Conservation (phyloP, 2,888 invertebrate species). For the Ametastegia equiseti region DNA sequence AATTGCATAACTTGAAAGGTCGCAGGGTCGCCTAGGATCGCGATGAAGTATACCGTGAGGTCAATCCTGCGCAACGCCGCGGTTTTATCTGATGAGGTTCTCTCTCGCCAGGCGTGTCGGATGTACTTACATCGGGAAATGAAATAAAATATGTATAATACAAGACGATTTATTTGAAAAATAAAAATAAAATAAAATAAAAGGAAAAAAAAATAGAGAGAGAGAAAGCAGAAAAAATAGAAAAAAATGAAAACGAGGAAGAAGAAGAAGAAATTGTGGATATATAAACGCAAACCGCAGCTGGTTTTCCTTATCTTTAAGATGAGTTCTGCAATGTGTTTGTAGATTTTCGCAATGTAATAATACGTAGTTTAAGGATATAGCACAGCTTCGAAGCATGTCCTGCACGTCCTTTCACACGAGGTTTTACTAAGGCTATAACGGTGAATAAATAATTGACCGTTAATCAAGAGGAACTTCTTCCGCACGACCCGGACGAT, state of each 20-base stretch:
- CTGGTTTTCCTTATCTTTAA: background rate
- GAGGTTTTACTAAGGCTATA: conserved; percentile 12
- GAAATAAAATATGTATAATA: background rate
- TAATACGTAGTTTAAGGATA: too few species aligned
- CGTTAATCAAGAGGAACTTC: conserved; percentile 31
- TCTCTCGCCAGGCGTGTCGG: conserved; percentile 11
- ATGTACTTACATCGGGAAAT: background rate
- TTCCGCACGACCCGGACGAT: conserved; percentile 17
- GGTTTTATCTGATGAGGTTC: conserved; percentile 41
- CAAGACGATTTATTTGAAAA: too few species aligned
- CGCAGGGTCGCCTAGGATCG: conserved; percentile 51
- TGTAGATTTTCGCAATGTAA: background rate
- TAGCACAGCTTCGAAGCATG: background rate
- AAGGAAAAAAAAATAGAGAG: too few species aligned
- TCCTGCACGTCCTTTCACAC: conserved; percentile 21
- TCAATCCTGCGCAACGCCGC: conserved; percentile 15
- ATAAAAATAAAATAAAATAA: too few species aligned
- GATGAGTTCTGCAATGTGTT: background rate
- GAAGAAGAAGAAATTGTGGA: background rate
- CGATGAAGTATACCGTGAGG: background rate
- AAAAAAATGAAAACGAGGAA: background rate
- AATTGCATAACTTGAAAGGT: conserved; percentile 61
- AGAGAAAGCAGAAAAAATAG: background rate
- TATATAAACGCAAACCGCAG: background rate
- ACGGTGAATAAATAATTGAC: conserved; percentile 28